Conservation (phyloP, 1,140 invertebrate species). For the Grapholita molesta region DNA sequence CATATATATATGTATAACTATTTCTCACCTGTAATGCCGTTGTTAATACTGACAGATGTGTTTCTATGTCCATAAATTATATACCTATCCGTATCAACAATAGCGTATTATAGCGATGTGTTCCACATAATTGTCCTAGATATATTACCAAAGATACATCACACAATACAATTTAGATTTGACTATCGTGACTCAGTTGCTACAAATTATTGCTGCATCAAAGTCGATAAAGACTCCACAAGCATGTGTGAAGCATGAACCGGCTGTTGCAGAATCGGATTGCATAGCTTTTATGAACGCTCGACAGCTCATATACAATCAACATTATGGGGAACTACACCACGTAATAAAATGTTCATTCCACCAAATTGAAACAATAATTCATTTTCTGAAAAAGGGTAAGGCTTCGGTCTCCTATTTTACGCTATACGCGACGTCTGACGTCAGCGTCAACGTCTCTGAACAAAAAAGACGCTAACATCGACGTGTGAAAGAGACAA, state of each 20-base stretch:
- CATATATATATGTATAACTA: background rate
- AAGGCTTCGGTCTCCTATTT: too few species aligned
- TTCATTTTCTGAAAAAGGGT: too few species aligned
- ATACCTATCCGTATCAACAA: background rate
- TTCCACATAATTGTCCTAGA: background rate
- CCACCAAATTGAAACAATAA: too few species aligned
- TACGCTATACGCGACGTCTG: too few species aligned
- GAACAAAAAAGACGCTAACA: too few species aligned
- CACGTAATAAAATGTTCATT: background rate
- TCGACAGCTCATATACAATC: background rate
- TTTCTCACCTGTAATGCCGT: background rate
- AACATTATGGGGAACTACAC: background rate
- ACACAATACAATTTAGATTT: background rate
- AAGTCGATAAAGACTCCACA: background rate
- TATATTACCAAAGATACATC: background rate
- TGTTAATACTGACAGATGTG: background rate
- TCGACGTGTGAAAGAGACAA: too few species aligned
- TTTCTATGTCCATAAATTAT: too few species aligned
- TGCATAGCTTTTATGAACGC: background rate
- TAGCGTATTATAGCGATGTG: background rate
- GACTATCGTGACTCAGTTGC: background rate
- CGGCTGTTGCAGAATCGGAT: background rate
- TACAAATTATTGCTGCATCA: background rate
- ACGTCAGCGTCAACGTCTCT: too few species aligned
- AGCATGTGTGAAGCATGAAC: background rate